Percentiles rank a stretch among this genome's conserved stretches.
These are phyloP conservation scores for Drosophila putrida DNA, from an alignment of 2,888 invertebrate species.

Conservation along the genomic window DNA sequence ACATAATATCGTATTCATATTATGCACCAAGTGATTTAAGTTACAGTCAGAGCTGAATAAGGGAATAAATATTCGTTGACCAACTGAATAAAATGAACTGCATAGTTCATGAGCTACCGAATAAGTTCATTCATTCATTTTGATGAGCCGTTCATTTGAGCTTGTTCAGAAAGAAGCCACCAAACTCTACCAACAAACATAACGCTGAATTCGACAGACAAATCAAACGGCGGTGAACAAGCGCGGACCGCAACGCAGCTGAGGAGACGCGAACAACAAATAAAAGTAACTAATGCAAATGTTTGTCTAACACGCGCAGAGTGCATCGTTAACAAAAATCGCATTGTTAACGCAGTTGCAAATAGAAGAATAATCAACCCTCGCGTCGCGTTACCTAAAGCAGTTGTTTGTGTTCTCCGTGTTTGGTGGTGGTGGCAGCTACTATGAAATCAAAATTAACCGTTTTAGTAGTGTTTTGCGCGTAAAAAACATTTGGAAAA, in stretches of 20 bases:
- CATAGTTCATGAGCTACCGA: no score
- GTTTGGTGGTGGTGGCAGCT: slow-evolving; percentile 28
- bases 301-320: slow-evolving; percentile 15
- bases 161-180: no score
- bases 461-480: slow-evolving; percentile 53
- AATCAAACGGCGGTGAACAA: slow-evolving; percentile 50
- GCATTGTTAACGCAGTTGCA: slow-evolving; percentile 21
- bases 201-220: slow-evolving; percentile 44
- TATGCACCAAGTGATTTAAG: no score
- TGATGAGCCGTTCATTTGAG: no score
- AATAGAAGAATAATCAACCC: slow-evolving; percentile 28
- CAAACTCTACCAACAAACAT: slow-evolving; percentile 14
- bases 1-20: no score
- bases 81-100: not conserved
- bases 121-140: no score
- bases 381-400: slow-evolving; percentile 25
- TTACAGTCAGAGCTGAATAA: no score
- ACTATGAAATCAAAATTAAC: slow-evolving; percentile 58
- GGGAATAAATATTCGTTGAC: no score
- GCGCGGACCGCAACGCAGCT: slow-evolving; percentile 52
- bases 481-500: slow-evolving; percentile 31
- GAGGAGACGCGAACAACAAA: slow-evolving; percentile 29
- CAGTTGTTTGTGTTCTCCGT: slow-evolving; percentile 36
- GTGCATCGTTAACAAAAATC: slow-evolving; percentile 31
- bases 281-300: slow-evolving; percentile 17